Base-by-base conservation (phyloP, 2,797 vertebrate genomes). In the Malurus splendens region DNA sequence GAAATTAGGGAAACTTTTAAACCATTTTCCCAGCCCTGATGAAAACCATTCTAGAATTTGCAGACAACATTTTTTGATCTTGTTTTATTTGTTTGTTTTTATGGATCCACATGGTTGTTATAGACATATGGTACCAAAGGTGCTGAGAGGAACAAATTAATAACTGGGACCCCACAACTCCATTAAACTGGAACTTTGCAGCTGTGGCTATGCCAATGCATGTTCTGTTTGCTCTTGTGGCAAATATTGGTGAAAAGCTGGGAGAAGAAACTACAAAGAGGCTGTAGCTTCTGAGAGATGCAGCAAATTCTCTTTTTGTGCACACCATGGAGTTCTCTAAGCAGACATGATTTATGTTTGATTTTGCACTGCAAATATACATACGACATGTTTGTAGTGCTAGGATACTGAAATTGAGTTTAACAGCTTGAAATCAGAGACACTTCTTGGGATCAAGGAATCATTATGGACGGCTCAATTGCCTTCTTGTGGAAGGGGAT, bases 341-440 rank as follows among this genome's bases (percentile, higher is more conserved):
- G 71, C 47, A 82, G 38, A 56, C 66, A 32, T 9, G 27, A 18
- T 75, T 78, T 30, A 5, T 45, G 22, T 60, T 81, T 60, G 45
- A 36, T 77, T 62, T 44, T 90, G n/a, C 33, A 36, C 38, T 59
- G 32, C 0, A 4, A 45, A 24, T 27, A 5, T 51, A 15, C 9
- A 22, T 27, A 4, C 7, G 12, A 1, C 8, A 1, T 9, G 1
- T 36, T 36, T 36, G 36, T 36, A 36, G 36, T 36, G 11, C 47
- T 64, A 51, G 42, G 57, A 60, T 16, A 9, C 30, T 48, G 28
- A 12, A 39, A 0, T 0, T 7, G 47, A 51, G 18, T 47, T 68
- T 8, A 50, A 39, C 16, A 28, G 24, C 59, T 55, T 77, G 54
- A 81, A 67, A 61, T 42, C 10, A 73, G 70, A 80, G 79, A 23